phyloP scores from a whole-genome alignment of 2,113 vertebrate species.

The Petroica traversi region DNA sequence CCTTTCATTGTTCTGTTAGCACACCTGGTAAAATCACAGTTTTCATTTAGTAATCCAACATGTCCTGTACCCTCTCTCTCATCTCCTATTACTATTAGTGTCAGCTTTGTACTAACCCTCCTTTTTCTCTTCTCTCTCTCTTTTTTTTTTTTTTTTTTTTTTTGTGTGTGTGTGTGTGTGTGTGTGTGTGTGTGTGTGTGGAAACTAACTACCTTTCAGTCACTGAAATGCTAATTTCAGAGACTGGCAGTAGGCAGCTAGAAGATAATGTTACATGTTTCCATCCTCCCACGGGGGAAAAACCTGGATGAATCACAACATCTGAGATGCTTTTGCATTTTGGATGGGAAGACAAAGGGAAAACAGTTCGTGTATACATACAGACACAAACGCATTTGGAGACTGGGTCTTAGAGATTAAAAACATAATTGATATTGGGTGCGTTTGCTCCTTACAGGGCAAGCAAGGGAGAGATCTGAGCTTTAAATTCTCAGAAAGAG shows the following conservation, averaged over 20 bases:
- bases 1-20: constrained; percentile 36
- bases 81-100: constrained; percentile 39
- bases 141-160: too few relatives aligned
- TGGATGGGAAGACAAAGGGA: constrained; percentile 69
- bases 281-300: constrained; percentile 58
- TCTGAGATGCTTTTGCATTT: constrained; percentile 63
- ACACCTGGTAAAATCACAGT: constrained; percentile 32
- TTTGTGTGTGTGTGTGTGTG: too few relatives aligned
- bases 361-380: constrained; percentile 33
- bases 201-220: constrained; percentile 55
- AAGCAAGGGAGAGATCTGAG: background rate
- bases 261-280: constrained; percentile 74
- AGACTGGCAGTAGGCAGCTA: constrained; percentile 69
- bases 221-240: constrained; percentile 72
- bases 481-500: constrained; percentile 36
- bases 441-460: constrained; percentile 31
- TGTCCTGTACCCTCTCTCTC: background rate
- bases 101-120: constrained; percentile 22
- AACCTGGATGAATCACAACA: constrained; percentile 62
- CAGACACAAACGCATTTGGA: constrained; percentile 28
- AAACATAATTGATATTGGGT: constrained; percentile 67
- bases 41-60: constrained; percentile 31
- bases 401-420: constrained; percentile 55
- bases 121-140: background rate
- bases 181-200: background rate